These are phyloP conservation scores for Romanogobio albipinnatus DNA, from an alignment of 2,113 vertebrate species.

Conservation along the genomic window DNA sequence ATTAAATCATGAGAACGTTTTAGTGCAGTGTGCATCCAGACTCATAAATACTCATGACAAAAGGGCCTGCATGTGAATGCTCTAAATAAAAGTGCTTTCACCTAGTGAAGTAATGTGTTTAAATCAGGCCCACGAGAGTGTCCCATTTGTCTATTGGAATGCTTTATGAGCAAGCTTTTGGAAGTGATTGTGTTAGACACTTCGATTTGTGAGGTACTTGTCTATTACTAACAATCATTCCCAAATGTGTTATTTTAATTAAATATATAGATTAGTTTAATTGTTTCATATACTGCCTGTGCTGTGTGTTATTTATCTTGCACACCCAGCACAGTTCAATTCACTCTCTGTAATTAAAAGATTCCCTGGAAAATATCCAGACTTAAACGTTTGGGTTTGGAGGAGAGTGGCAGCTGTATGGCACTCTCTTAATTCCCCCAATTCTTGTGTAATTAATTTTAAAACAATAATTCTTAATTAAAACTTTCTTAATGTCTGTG, in stretches of 20 bases:
- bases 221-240: constrained; percentile 66
- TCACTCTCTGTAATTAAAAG: constrained; percentile 81
- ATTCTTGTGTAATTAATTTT: constrained; percentile 26
- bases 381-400: constrained; percentile 70
- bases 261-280: constrained; percentile 79
- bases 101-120: constrained; percentile 44
- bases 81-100: constrained; percentile 47
- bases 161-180: constrained; percentile 63
- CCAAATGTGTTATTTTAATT: constrained; percentile 80
- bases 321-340: constrained; percentile 65
- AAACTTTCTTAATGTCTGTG: not conserved
- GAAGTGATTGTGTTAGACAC: constrained; percentile 60
- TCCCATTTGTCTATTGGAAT: constrained; percentile 51
- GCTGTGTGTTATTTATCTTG: constrained; percentile 75
- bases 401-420: constrained; percentile 43
- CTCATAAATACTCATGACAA: constrained; percentile 52
- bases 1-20: constrained; percentile 49
- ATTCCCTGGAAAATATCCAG: constrained; percentile 76
- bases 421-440: constrained; percentile 36
- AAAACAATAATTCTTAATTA: constrained; percentile 16
- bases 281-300: constrained; percentile 71
- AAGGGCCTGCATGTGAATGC: constrained; percentile 37
- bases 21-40: constrained; percentile 43
- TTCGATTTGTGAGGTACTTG: constrained; percentile 71
- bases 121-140: constrained; percentile 45